A percentile compares a stretch with the other conserved stretches of the same genome.
Conservation (phyloP, 1,140 invertebrate species). For the Adelges cooleyi region DNA sequence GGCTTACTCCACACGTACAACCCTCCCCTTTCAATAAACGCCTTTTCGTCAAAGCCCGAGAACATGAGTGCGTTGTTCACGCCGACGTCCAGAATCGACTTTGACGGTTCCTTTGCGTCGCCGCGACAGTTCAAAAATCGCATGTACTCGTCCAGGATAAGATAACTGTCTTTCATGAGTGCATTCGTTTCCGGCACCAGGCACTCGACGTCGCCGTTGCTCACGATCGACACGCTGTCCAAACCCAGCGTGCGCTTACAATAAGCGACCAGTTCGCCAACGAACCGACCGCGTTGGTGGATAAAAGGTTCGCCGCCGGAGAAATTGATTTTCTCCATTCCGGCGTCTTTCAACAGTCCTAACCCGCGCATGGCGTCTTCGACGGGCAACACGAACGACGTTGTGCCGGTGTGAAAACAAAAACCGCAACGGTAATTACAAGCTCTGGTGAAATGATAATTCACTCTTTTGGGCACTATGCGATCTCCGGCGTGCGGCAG, state of each 20-base stretch:
- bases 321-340: slow-evolving; percentile 42
- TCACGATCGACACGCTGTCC: slow-evolving; percentile 40
- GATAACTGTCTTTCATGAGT: slow-evolving; percentile 43
- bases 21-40: slow-evolving; percentile 43
- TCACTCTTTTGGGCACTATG: slow-evolving; percentile 40
- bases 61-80: slow-evolving; percentile 39
- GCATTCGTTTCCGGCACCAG: slow-evolving; percentile 43
- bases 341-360: slow-evolving; percentile 36
- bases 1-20: slow-evolving; percentile 42
- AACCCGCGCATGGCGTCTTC: slow-evolving; percentile 39
- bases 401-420: slow-evolving; percentile 42
- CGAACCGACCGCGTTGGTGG: slow-evolving; percentile 34
- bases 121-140: slow-evolving; percentile 42
- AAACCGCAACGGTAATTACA: slow-evolving; percentile 42
- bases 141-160: slow-evolving; percentile 45
- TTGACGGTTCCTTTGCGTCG: slow-evolving; percentile 40
- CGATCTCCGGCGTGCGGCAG: too few species aligned
- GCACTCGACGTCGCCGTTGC: slow-evolving; percentile 38
- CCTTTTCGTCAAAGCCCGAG: slow-evolving; percentile 42
- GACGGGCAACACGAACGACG: slow-evolving; percentile 38
- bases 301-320: slow-evolving; percentile 42
- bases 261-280: slow-evolving; percentile 39
- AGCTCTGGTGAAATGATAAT: slow-evolving; percentile 40
- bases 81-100: slow-evolving; percentile 42
- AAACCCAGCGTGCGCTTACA: slow-evolving; percentile 38